Conservation (phyloP, 2,113 vertebrate genomes). For the Crypturellus undulatus region DNA sequence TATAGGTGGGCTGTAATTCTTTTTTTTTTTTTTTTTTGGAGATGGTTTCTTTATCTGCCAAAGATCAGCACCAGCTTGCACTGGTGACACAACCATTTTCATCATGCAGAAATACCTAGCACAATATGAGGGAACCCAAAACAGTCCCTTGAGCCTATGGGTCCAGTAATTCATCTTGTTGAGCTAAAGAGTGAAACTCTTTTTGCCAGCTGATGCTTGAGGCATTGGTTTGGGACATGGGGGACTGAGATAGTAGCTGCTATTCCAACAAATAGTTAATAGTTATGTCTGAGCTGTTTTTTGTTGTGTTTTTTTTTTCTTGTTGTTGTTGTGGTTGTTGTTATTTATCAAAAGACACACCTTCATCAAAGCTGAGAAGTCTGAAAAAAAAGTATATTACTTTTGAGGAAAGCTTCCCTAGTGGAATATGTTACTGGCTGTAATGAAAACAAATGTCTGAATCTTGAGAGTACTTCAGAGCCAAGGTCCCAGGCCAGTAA, state of each 20-base stretch:
- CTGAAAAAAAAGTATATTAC: neutral
- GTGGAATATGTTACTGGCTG: neutral
- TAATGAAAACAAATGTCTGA: neutral
- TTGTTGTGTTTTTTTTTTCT: neutral
- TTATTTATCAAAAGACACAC: neutral
- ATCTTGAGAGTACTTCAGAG: neutral
- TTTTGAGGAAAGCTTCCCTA: neutral
- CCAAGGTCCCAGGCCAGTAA: neutral
- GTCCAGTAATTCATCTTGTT: neutral
- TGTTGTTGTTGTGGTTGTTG: neutral
- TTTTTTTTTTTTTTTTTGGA: neutral
- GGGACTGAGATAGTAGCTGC: neutral
- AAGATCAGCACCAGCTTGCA: neutral
- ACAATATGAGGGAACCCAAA: neutral
- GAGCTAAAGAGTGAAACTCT: neutral
- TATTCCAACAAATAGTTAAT: constrained; percentile 3
- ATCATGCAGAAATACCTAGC: neutral
- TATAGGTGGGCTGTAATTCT: neutral
- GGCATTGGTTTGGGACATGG: neutral
- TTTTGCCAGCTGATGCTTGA: neutral
- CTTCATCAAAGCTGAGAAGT: neutral
- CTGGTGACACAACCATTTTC: neutral
- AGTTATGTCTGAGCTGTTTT: neutral
- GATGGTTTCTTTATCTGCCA: neutral
- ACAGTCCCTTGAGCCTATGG: neutral